A percentile compares a stretch with the other conserved stretches of the same genome.
phyloP scores from a whole-genome alignment of 2,113 vertebrate genomes.

The Psammodynastes pulverulentus region DNA sequence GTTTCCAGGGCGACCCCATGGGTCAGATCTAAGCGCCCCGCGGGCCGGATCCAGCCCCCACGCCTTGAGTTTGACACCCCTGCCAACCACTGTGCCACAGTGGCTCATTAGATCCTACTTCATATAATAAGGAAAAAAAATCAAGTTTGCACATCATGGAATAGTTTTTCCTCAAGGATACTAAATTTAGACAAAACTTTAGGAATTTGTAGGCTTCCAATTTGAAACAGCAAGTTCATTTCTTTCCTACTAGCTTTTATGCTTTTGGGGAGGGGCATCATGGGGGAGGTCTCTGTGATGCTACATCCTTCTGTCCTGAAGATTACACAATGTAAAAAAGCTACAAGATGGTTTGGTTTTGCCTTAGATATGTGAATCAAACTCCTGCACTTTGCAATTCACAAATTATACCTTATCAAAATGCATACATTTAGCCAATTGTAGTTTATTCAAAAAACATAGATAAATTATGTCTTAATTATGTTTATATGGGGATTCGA shows the following conservation, averaged over 20 bases:
- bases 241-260: neutral
- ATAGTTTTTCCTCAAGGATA: neutral
- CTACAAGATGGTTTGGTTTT: neutral
- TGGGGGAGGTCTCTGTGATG: neutral
- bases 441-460: neutral
- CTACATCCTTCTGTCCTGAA: neutral
- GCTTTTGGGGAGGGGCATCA: neutral
- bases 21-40: too few species aligned
- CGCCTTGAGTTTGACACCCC: too few species aligned
- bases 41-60: too few species aligned
- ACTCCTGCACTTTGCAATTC: neutral
- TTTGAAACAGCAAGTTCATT: neutral
- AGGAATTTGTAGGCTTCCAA: neutral
- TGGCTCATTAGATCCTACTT: neutral
- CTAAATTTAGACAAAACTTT: neutral
- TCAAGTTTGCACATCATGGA: neutral
- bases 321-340: neutral
- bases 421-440: neutral
- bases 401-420: neutral
- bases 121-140: neutral
- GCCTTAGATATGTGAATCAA: neutral
- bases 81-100: too few species aligned
- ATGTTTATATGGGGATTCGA: neutral
- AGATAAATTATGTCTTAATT: neutral
- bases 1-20: too few species aligned